Evolutionary conservation across 2,797 vertebrate genomes (phyloP).

Genomic region (Fratercula arctica): DNA sequence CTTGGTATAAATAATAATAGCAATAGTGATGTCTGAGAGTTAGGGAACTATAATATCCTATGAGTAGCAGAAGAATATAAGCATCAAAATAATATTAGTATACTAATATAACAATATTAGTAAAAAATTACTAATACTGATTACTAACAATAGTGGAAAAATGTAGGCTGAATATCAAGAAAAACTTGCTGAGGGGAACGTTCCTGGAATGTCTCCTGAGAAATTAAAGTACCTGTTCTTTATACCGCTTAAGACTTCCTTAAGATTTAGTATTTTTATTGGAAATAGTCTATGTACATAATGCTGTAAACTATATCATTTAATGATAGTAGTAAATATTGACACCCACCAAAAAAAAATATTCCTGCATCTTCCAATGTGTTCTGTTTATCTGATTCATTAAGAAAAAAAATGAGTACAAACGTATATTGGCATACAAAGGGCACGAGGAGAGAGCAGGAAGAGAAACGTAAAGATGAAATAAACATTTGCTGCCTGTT

Average conservation of each 20-base stretch:
- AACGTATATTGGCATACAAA: neutral
- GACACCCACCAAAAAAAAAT: neutral
- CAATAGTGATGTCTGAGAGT: neutral
- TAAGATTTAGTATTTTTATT: neutral
- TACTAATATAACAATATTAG: neutral
- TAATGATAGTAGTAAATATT: neutral
- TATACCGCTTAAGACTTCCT: neutral
- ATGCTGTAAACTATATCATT: fast-evolving
- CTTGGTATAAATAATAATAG: neutral
- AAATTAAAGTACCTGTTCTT: neutral
- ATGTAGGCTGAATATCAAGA: neutral
- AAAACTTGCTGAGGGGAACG: neutral
- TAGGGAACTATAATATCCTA: neutral
- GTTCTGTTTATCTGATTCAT: neutral
- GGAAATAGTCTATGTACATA: neutral
- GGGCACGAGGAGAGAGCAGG: neutral
- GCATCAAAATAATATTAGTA: neutral
- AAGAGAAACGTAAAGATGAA: neutral
- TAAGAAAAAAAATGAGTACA: neutral
- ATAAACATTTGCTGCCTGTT: neutral
- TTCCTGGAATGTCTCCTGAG: neutral
- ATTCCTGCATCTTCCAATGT: neutral
- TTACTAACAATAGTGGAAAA: neutral
- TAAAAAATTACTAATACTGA: neutral
- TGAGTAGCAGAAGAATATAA: neutral